A percentile compares a stretch with the other conserved stretches of the same genome.
These are phyloP conservation scores for Cuculus canorus DNA, from an alignment of 2,797 vertebrate species.

Conservation along the genomic window DNA sequence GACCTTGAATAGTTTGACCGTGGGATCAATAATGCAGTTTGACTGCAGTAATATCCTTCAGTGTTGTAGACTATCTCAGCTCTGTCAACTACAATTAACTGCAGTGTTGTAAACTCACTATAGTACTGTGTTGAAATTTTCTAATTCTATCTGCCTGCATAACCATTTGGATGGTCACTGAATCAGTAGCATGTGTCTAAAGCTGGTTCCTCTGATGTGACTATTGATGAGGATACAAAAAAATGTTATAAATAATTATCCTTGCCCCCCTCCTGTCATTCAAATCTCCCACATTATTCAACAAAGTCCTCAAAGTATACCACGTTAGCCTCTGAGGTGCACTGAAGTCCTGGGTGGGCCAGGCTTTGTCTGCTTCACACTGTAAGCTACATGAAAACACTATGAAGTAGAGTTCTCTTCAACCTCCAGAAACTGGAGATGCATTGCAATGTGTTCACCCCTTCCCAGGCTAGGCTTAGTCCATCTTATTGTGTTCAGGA, in stretches of 20 bases:
- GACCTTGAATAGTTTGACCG: not conserved
- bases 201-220: not conserved
- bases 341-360: not conserved
- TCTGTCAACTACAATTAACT: not conserved
- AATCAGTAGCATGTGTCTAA: not conserved
- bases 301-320: not conserved
- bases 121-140: not conserved
- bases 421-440: not conserved
- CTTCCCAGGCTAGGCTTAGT: not conserved
- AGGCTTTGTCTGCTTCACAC: not conserved
- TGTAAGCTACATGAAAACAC: not conserved
- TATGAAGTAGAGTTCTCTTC: not conserved
- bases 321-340: not conserved
- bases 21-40: not conserved
- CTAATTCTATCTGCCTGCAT: not conserved
- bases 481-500: not conserved
- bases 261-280: not conserved
- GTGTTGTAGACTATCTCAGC: not conserved
- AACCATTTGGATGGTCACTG: not conserved
- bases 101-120: not conserved
- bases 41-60: not conserved
- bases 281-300: not conserved
- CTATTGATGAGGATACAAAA: not conserved
- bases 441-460: not conserved
- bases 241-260: not conserved